Evolutionary conservation across 2,797 vertebrate species (phyloP), one percentile per base, ranked within the genome.

Genomic region (Neosilurus mollespiculum): DNA sequence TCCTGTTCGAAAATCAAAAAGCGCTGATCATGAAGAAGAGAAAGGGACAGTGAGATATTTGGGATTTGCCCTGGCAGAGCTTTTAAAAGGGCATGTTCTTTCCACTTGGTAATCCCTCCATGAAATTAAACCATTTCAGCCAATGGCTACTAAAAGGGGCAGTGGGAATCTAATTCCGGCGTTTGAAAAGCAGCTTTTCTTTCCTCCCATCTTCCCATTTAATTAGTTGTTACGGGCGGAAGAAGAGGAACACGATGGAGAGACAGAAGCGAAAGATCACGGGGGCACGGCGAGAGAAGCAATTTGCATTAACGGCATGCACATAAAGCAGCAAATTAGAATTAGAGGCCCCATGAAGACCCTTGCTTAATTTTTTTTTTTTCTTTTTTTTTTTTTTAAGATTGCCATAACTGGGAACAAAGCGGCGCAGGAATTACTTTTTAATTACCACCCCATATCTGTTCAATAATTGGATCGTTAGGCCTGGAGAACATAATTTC

Each of bases 401-500:
- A 87, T 80, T 77, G 70, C 88, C 86, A 84, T 87, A 89, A 88
- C 87, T 58, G 56, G 70, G 78, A 89, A 88, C 83, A 89, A 90
- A 90, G 88, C 81, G 43, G 86, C 84, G 24, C 83, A 90, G 86
- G 88, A 89, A 90, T 89, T 83, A 88, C 85, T 89, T 90, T 91
- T 90, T 91, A 91, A 91, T 91, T 90, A 91, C 87, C 88, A 87
- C 81, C 85, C 83, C 86, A 71, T 88, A 88, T 89, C 88, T 87
- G 81, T 88, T 90, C 86, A 82, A 87, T 90, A 90, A 91, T 91
- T 90, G 89, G 88, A 89, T 89, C 86, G 88, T 89, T 89, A 84
- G 86, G 82, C 79, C 87, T 84, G 80, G 83, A 88, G 87, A 88
- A 89, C 81, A 86, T 86, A 69, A 83, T 89, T 89, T 89, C 84